phyloP scores from a whole-genome alignment of 1,140 invertebrate species.

The Drosophila mayri region DNA sequence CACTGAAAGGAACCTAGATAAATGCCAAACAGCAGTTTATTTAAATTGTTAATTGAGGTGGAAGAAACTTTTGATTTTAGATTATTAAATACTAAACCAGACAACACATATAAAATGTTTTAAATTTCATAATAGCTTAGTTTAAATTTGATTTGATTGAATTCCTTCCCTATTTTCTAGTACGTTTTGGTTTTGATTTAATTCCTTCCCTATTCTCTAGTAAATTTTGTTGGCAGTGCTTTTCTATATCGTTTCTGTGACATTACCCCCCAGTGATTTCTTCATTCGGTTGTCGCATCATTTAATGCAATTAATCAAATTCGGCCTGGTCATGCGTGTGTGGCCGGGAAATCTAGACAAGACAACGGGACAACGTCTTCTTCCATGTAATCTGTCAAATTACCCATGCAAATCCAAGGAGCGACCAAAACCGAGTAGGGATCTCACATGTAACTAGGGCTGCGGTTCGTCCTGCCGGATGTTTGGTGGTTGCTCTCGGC shows the following conservation, averaged over 20 bases:
- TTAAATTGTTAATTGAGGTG: background rate
- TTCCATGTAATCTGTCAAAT: constrained; percentile 79
- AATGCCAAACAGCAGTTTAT: no score
- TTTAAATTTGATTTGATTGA: no score
- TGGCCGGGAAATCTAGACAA: constrained; percentile 10
- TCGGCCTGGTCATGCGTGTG: constrained; percentile 16
- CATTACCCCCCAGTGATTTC: constrained; percentile 13
- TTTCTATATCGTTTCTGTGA: background rate
- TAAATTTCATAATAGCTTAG: no score
- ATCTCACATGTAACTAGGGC: constrained; percentile 66
- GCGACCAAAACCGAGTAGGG: constrained; percentile 14
- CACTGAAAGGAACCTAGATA: background rate
- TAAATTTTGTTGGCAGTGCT: background rate
- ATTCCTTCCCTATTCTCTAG: background rate
- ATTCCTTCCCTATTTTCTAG: background rate
- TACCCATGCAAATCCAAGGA: constrained; percentile 77
- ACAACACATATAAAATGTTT: no score
- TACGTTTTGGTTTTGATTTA: no score
- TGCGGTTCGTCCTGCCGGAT: constrained; percentile 58
- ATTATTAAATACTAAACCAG: background rate
- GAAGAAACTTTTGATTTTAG: background rate
- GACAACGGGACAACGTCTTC: constrained; percentile 24
- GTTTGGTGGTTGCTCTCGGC: constrained; percentile 39
- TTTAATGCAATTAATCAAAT: constrained; percentile 64
- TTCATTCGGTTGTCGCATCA: constrained; percentile 47